Evolutionary conservation across 2,113 vertebrate genomes (phyloP).

Genomic region (Cephalopterus ornatus): DNA sequence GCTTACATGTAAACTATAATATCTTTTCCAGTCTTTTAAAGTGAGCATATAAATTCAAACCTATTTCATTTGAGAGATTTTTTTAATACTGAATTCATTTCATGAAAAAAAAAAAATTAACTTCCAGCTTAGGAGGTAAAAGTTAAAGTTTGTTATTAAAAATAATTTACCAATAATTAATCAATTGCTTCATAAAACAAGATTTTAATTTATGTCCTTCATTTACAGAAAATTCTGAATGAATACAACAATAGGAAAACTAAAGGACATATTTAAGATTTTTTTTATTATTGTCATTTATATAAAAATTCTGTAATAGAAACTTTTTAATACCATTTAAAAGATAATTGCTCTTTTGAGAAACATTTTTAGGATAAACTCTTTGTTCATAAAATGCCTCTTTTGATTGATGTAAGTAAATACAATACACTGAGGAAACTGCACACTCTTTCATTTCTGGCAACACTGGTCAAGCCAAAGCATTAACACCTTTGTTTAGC

Average conservation of each 20-base stretch:
- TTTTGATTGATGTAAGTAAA: not conserved
- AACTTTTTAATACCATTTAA: not conserved
- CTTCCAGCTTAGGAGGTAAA: not conserved
- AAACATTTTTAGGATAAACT: not conserved
- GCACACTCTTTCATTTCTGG: not conserved
- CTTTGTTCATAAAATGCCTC: not conserved
- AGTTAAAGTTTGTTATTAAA: not conserved
- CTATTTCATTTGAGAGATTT: not conserved
- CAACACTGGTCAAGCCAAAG: not conserved
- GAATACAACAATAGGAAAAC: not conserved
- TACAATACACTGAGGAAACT: not conserved
- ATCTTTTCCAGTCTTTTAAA: not conserved
- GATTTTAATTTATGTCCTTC: not conserved
- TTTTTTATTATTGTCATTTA: not conserved
- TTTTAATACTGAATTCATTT: not conserved
- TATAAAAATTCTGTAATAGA: not conserved
- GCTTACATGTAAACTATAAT: not conserved
- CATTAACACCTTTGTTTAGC: not conserved
- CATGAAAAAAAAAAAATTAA: not conserved
- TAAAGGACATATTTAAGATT: not conserved
- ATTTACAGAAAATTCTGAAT: not conserved
- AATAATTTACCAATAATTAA: not conserved
- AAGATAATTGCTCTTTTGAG: not conserved
- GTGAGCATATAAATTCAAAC: not conserved
- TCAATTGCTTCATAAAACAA: not conserved